Conservation (phyloP, 1,140 invertebrate genomes). For the Drosophila sturtevanti region DNA sequence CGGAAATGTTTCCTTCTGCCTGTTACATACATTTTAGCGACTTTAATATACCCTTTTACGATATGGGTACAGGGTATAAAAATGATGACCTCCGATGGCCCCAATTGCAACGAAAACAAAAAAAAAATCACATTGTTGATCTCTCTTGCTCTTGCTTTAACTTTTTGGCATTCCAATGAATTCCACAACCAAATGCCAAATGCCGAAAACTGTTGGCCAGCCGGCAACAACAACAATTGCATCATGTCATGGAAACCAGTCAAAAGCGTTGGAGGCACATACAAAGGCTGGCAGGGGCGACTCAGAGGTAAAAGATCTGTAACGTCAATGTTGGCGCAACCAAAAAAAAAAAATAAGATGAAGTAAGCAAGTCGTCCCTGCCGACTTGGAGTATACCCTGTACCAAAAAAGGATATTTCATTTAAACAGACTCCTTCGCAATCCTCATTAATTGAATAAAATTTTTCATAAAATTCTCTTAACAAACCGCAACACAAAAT, state of each 20-base stretch:
- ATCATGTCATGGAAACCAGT: slow-evolving; percentile 17
- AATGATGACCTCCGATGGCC: slow-evolving; percentile 7
- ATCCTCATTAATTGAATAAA: no score
- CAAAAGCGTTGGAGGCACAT: slow-evolving; percentile 16
- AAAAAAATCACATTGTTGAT: not conserved
- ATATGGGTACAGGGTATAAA: no score
- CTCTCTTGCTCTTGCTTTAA: slow-evolving; percentile 5
- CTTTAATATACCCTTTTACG: no score
- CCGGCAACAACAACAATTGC: slow-evolving; percentile 12
- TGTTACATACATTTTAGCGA: no score
- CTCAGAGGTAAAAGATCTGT: slow-evolving; percentile 1
- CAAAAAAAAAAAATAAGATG: not conserved
- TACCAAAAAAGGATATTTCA: no score
- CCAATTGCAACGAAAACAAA: slow-evolving; percentile 3
- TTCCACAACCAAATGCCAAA: slow-evolving; percentile 15
- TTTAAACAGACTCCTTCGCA: no score
- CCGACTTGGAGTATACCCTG: no score
- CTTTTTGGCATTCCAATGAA: slow-evolving; percentile 16
- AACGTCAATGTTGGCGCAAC: slow-evolving; percentile 10
- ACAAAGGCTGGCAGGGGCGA: not conserved
- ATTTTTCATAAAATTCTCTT: no score
- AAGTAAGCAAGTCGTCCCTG: no score
- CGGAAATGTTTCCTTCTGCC: no score
- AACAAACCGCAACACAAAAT: no score
- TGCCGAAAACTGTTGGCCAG: slow-evolving; percentile 15